These are phyloP conservation scores for Cephus spinipes DNA, from an alignment of 2,888 invertebrate genomes.

Conservation along the genomic window DNA sequence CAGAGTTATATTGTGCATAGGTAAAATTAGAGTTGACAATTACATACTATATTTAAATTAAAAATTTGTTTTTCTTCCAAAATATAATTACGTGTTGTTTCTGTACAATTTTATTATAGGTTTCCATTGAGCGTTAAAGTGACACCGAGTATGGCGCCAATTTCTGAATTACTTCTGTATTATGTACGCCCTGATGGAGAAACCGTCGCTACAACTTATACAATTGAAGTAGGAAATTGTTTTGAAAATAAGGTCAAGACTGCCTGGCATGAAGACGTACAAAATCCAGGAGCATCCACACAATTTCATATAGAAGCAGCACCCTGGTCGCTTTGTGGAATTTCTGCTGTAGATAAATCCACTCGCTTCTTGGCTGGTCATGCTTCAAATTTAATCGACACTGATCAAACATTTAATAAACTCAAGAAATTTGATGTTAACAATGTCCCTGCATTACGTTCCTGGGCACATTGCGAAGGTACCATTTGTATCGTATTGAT, in stretches of 20 bases:
- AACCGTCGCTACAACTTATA: constrained; percentile 69
- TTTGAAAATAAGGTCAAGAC: constrained; percentile 70
- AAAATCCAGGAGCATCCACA: constrained; percentile 69
- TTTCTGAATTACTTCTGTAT: constrained; percentile 70
- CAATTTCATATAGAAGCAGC: constrained; percentile 68
- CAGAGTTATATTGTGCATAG: constrained; percentile 52
- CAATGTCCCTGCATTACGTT: constrained; percentile 20
- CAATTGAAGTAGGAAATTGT: constrained; percentile 70
- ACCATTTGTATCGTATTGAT: constrained; percentile 26
- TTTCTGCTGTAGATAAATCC: constrained; percentile 72
- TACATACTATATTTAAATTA: neutral
- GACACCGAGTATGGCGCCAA: constrained; percentile 66
- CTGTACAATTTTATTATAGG: constrained; percentile 44
- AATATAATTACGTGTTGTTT: neutral
- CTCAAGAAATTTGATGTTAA: constrained; percentile 55
- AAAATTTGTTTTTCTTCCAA: neutral
- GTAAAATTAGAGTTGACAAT: constrained; percentile 25
- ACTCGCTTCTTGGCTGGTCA: constrained; percentile 64
- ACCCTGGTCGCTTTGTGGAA: constrained; percentile 71
- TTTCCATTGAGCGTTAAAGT: constrained; percentile 68
- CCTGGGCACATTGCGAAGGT: constrained; percentile 59
- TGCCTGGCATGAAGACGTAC: constrained; percentile 66
- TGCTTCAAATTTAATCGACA: constrained; percentile 35
- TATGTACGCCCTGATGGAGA: constrained; percentile 71
- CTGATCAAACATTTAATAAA: constrained; percentile 52